Evolutionary conservation across 2,888 invertebrate species (phyloP).

Genomic region (Harpalus rubripes): DNA sequence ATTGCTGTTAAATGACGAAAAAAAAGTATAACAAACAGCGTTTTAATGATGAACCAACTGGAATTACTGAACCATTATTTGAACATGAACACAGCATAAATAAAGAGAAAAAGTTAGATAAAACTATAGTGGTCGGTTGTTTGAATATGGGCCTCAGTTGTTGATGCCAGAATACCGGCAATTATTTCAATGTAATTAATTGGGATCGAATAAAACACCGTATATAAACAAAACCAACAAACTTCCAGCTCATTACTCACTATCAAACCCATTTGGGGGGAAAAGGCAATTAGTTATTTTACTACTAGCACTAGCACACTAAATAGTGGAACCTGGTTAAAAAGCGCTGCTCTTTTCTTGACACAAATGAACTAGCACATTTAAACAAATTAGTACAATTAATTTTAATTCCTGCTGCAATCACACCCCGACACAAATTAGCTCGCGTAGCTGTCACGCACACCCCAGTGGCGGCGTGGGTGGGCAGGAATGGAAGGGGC

Average conservation of each 20-base stretch:
- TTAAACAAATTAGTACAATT: constrained; percentile 65
- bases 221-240: constrained; percentile 48
- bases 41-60: neutral
- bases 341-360: constrained; percentile 62
- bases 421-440: constrained; percentile 66
- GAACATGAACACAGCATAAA: neutral
- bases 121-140: neutral
- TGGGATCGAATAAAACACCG: constrained; percentile 30
- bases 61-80: neutral
- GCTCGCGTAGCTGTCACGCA: constrained; percentile 64
- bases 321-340: constrained; percentile 42
- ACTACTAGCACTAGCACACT: constrained; percentile 26
- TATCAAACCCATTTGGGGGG: constrained; percentile 44
- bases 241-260: constrained; percentile 47
- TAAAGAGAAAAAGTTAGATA: constrained; percentile 7
- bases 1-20: too few relatives aligned
- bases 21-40: too few relatives aligned
- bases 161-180: constrained; percentile 8
- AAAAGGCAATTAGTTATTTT: constrained; percentile 54
- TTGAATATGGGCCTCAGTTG: constrained; percentile 21
- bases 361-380: constrained; percentile 63
- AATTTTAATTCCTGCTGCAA: constrained; percentile 64
- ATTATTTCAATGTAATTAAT: constrained; percentile 46
- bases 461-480: constrained; percentile 54
- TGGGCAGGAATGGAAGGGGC: neutral